phyloP scores from a whole-genome alignment of 2,888 invertebrate genomes.

The Imbricaverruca yamaguchii region DNA sequence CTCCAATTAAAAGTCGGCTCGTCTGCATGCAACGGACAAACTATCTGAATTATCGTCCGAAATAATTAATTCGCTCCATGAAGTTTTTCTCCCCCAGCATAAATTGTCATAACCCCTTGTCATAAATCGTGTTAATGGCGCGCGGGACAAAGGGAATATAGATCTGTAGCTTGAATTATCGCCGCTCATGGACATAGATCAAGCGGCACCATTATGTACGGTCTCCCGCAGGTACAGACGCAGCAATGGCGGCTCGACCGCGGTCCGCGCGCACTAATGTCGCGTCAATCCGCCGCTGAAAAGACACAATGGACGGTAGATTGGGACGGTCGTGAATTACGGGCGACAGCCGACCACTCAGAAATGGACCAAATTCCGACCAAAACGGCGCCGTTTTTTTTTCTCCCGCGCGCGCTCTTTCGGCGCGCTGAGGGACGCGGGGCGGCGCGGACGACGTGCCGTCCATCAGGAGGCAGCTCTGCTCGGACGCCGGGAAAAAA shows the following conservation, averaged over 20 bases:
- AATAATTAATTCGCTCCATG: slow-evolving; percentile 22
- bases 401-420: background rate
- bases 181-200: slow-evolving; percentile 20
- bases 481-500: background rate
- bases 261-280: slow-evolving; percentile 9
- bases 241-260: slow-evolving; percentile 1
- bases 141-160: slow-evolving; percentile 21
- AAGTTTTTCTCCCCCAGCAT: slow-evolving; percentile 19
- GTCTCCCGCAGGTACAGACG: slow-evolving; percentile 3
- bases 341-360: slow-evolving; percentile 17
- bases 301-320: slow-evolving; percentile 19
- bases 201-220: slow-evolving; percentile 2
- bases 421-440: background rate
- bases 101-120: slow-evolving; percentile 22
- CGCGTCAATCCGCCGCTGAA: slow-evolving; percentile 18
- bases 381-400: background rate
- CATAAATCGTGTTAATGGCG: slow-evolving; percentile 22
- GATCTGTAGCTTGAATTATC: slow-evolving; percentile 17
- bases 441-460: background rate
- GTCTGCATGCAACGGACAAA: slow-evolving; percentile 20
- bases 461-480: slow-evolving; percentile 3
- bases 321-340: slow-evolving; percentile 20
- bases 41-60: slow-evolving; percentile 21
- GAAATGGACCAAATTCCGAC: slow-evolving; percentile 18
- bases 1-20: slow-evolving; percentile 20